Conservation (phyloP, 2,888 invertebrate species). For the Dusona sp. region DNA sequence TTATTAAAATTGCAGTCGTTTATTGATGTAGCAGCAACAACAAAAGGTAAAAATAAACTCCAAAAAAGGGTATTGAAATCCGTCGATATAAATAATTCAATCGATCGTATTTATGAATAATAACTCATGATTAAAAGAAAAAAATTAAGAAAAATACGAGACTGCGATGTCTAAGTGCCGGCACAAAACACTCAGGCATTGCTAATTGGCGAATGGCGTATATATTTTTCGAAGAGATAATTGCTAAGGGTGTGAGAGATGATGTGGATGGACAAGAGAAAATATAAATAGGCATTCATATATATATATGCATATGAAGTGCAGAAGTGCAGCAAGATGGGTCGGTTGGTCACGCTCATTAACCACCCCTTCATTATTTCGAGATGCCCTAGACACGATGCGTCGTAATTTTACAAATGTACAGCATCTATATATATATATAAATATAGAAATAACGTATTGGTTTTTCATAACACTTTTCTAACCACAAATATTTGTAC, state of each 20-base stretch:
- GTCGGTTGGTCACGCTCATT: slow-evolving; percentile 69
- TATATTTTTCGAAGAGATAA: slow-evolving; percentile 58
- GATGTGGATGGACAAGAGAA: slow-evolving; percentile 26
- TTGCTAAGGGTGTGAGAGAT: slow-evolving; percentile 63
- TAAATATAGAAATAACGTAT: background rate
- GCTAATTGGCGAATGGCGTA: slow-evolving; percentile 63
- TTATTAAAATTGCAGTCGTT: no score
- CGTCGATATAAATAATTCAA: slow-evolving; percentile 12
- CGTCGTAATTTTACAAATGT: slow-evolving; percentile 49
- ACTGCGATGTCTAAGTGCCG: slow-evolving; percentile 5
- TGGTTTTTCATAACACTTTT: slow-evolving; percentile 30
- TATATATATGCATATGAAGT: slow-evolving; percentile 24
- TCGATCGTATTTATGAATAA: slow-evolving; percentile 13
- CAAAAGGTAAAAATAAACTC: background rate
- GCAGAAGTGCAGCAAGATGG: slow-evolving; percentile 55
- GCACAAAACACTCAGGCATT: slow-evolving; percentile 38
- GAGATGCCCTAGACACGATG: slow-evolving; percentile 52
- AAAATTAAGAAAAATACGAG: background rate
- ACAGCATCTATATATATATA: slow-evolving; percentile 11
- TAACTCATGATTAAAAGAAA: background rate
- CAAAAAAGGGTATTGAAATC: background rate
- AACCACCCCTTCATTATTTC: slow-evolving; percentile 68
- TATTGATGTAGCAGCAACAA: background rate
- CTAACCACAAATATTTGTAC: slow-evolving; percentile 38
- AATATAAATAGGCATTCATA: background rate